Conservation (phyloP, 2,797 vertebrate species). For the Melanotaenia parkinsoni region DNA sequence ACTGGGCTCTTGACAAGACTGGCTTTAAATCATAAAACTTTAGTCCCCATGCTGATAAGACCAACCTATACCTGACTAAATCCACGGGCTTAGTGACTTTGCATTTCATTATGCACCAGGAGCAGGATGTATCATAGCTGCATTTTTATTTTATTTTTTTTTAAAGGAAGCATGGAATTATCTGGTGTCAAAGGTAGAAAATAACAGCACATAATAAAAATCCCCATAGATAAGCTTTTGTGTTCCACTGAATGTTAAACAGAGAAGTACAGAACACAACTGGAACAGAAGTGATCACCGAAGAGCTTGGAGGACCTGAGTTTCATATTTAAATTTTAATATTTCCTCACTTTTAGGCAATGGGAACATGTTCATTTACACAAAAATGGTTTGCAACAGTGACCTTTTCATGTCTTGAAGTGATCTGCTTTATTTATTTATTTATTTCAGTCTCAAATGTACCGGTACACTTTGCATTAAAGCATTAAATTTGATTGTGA, state of each 20-base stretch:
- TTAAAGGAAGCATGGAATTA: conserved; percentile 15
- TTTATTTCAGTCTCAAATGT: conserved; percentile 27
- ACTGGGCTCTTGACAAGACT: conserved; percentile 45
- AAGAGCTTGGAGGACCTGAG: conserved; percentile 12
- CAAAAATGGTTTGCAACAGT: conserved; percentile 16
- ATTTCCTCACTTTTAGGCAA: conserved; percentile 18
- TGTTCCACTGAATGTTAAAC: conserved; percentile 21
- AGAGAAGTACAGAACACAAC: conserved; percentile 16
- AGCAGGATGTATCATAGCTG: conserved; percentile 13
- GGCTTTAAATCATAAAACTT: conserved; percentile 60
- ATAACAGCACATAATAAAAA: not conserved
- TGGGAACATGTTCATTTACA: not conserved
- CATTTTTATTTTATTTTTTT: conserved; percentile 18
- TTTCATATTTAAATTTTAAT: conserved; percentile 29
- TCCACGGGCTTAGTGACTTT: conserved; percentile 52
- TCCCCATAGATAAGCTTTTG: conserved; percentile 15
- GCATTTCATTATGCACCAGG: conserved; percentile 47
- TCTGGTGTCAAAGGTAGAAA: conserved; percentile 26
- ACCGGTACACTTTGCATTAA: conserved; percentile 33
- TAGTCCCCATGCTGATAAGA: conserved; percentile 57
- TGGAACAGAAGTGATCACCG: conserved; percentile 18
- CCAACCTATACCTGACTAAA: conserved; percentile 67
- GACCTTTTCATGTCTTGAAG: not conserved
- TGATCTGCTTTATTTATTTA: conserved; percentile 3
- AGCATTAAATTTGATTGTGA: conserved; percentile 31